Evolutionary conservation across 2,888 invertebrate species (phyloP), one percentile per base, ranked within the genome.

Genomic region (Nemotelus pantherinus): DNA sequence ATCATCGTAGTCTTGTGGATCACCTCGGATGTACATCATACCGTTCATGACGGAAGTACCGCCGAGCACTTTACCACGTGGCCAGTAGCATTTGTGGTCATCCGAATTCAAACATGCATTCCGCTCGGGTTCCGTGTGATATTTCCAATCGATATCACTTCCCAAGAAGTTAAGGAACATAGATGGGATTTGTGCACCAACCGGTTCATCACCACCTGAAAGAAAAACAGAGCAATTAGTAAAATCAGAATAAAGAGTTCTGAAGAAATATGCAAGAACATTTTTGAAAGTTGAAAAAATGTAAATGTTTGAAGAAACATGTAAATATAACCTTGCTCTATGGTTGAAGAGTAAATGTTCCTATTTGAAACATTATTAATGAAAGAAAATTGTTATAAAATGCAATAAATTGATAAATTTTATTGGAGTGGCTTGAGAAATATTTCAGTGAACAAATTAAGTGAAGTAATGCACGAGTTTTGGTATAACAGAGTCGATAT

Each of bases 21-120:
- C 93, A 0, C 97, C 97, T 45, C 97, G 90, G 81, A 97, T 94
- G 87, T 97, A 97, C 92, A 95, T 96, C 97, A 98, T 98, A 43
- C 97, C 97, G 86, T 98, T 98, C 89, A 97, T 91, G 0, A 95
- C 95, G 25, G 96, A 96, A 0, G 96, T 96, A 0, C 97, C 97
- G 4, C 97, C 97, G 7, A 96, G 87, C 0, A 95, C 95, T 89
- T 95, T 95, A 83, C 95, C 95, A 82, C 95, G 89, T 0, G 95
- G 95, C 95, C 95, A 95, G 84, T 92, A 93, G 85, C 95, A 95
- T 81, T 92, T 90, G 45, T 90, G 89, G 47, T 90, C 92, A 0
- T 89, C 90, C 82, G 94, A 93, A 1, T 91, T 92, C 44, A 95
- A 89, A 82, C 95, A 95, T 0, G 95, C 94, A 10, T 89, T 91